These are phyloP conservation scores for Poeciliopsis retropinna DNA, from an alignment of 2,113 vertebrate genomes.

Conservation along the genomic window DNA sequence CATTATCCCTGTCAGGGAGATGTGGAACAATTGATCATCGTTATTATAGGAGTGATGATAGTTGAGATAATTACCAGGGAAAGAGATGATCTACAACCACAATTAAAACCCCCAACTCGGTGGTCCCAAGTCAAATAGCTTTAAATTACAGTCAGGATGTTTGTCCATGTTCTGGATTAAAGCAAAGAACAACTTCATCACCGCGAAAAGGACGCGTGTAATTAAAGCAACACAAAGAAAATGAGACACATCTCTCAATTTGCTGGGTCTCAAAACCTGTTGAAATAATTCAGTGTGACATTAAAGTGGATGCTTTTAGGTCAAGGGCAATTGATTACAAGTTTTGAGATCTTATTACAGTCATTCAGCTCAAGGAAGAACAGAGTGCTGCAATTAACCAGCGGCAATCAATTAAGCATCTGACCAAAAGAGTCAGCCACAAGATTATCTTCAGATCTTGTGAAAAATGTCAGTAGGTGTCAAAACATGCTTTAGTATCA, in stretches of 20 bases:
- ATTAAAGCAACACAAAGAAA: slow-evolving; percentile 29
- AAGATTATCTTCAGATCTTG: slow-evolving; percentile 11
- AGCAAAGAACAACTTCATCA: slow-evolving; percentile 51
- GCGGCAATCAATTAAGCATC: slow-evolving; percentile 33
- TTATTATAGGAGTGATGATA: slow-evolving; percentile 64
- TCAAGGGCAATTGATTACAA: slow-evolving; percentile 40
- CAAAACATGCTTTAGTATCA: background rate
- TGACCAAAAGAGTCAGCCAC: slow-evolving; percentile 14
- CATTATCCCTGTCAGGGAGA: slow-evolving; percentile 60
- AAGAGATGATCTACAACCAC: slow-evolving; percentile 66
- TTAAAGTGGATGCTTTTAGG: slow-evolving; percentile 15
- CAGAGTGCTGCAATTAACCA: slow-evolving; percentile 26
- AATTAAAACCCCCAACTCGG: slow-evolving; percentile 65
- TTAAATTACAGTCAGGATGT: slow-evolving; percentile 53
- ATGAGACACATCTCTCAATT: slow-evolving; percentile 11
- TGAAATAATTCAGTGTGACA: slow-evolving; percentile 20
- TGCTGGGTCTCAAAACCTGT: slow-evolving; percentile 2
- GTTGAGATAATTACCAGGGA: slow-evolving; percentile 58
- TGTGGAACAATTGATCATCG: slow-evolving; percentile 63
- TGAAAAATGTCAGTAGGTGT: slow-evolving; percentile 5
- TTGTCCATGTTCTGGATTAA: slow-evolving; percentile 45
- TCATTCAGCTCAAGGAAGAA: slow-evolving; percentile 20
- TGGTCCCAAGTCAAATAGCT: slow-evolving; percentile 38
- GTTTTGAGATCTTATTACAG: slow-evolving; percentile 33
- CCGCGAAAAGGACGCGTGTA: slow-evolving; percentile 32